phyloP scores from a whole-genome alignment of 35 echinoderm and acorn worm genomes.

The Chiridota heheva region DNA sequence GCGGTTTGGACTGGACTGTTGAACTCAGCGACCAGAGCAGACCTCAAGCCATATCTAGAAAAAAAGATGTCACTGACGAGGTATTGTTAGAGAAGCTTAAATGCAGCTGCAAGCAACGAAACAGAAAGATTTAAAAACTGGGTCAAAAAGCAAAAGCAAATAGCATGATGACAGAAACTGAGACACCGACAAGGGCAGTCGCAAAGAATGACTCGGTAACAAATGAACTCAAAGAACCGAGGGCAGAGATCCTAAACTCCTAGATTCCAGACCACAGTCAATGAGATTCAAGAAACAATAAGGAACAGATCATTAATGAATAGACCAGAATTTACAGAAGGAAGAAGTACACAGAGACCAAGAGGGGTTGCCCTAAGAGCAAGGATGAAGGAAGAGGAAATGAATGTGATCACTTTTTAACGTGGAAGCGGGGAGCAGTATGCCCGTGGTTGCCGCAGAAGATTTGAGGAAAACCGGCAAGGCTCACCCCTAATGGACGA shows the following conservation, averaged over 20 bases:
- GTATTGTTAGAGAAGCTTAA: too few relatives aligned
- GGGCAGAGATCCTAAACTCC: background rate
- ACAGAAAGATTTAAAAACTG: too few relatives aligned
- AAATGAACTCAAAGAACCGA: too few relatives aligned
- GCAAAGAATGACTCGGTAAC: too few relatives aligned
- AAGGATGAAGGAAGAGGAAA: slow-evolving; percentile 7
- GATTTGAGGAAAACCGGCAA: slow-evolving; percentile 15
- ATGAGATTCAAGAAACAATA: background rate
- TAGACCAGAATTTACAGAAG: background rate
- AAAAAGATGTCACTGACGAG: background rate
- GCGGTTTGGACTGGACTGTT: slow-evolving; percentile 36
- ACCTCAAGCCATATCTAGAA: background rate
- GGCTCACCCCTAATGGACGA: background rate
- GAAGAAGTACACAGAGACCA: background rate
- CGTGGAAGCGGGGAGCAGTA: slow-evolving; percentile 41
- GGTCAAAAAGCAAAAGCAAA: too few relatives aligned
- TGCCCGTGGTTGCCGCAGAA: slow-evolving; percentile 20
- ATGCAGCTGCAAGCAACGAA: too few relatives aligned
- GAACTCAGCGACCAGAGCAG: too few relatives aligned
- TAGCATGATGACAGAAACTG: too few relatives aligned
- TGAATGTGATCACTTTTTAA: slow-evolving; percentile 33
- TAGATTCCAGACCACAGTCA: background rate
- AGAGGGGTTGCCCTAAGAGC: slow-evolving; percentile 13
- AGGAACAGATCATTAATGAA: background rate
- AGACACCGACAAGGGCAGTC: too few relatives aligned